Base-by-base conservation (phyloP, 2,888 invertebrate species). In the Pseudococcus jackbeardsleyi region DNA sequence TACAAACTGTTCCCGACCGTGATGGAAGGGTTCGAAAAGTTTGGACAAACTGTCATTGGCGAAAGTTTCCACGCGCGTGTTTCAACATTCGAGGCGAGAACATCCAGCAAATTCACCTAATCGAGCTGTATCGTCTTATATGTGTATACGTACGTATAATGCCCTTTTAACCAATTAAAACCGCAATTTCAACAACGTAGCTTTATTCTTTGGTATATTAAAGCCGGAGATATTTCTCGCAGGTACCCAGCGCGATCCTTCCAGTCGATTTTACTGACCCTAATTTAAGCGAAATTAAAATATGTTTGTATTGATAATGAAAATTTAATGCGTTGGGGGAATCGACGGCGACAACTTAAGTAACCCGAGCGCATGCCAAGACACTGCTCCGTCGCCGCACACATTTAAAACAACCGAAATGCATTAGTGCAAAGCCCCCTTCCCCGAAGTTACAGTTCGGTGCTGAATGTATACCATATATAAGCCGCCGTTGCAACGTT, bases 21-120 rank as follows among this genome's bases (percentile, higher is more conserved):
- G 72, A 72, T 72, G 72, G 72, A 72, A 72, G 72, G 72, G 72
- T 72, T 72, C 72, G 72, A 82, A 82, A 82, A 82, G 79, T 82
- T 82, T 42, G 79, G 79, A 42, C 42, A 82, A 82, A 82, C 46
- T 46, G 79, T 82, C 79, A 82, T 82, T 46, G 79, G 33, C 33
- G 33, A 72, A 72, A 72, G 15, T 72, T 72, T 72, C 33, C 33
- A 42, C 42, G 42, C 3, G 42, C 42, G 42, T 42, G 42, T 33
- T 33, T 33, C 26, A 33, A 33, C 26, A 3, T 33, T 33, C 26
- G 26, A 33, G 26, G 26, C 26, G 26, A 33, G 3, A 33, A 46
- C 46, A 46, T 12, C 46, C 9, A 11, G 12, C 46, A 11, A 11
- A 11, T 46, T 46, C 46, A 46, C 46, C 9, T 46, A 11, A 5